A percentile compares a stretch with the other conserved stretches of the same genome.
Evolutionary conservation across 2,888 invertebrate genomes (phyloP).

Genomic region (Tridacna gigas): DNA sequence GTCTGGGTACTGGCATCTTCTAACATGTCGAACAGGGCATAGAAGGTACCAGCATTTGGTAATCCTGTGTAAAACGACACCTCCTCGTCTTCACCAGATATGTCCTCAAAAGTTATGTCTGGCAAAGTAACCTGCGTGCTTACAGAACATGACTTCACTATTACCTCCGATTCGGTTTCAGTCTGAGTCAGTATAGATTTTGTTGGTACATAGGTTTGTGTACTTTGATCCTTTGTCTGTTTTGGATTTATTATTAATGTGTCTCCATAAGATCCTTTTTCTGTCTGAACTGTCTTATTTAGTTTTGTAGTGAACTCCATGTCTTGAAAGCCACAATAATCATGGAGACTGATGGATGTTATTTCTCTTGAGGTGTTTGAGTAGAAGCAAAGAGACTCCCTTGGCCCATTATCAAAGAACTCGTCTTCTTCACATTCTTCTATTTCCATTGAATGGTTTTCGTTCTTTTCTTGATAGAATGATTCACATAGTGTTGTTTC

Average conservation of each 20-base stretch:
- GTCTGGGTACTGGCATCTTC: constrained; percentile 1
- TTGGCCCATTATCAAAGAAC: neutral
- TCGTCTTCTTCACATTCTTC: constrained; percentile 4
- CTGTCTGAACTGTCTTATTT: neutral
- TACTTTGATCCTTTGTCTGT: constrained; percentile 3
- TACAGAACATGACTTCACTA: neutral
- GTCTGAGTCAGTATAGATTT: constrained; percentile 5
- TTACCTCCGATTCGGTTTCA: neutral
- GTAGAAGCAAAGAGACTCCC: neutral
- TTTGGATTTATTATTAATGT: neutral
- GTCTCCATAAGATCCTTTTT: constrained; percentile 1
- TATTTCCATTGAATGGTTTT: constrained; percentile 2
- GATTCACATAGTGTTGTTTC: neutral
- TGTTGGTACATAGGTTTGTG: neutral
- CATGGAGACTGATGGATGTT: neutral
- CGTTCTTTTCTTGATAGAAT: neutral
- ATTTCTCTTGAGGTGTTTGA: neutral
- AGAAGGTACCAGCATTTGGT: constrained; percentile 39
- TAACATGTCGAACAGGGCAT: constrained; percentile 46
- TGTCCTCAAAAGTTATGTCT: constrained; percentile 42
- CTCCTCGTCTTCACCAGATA: constrained; percentile 24
- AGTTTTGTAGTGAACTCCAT: neutral
- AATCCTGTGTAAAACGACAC: constrained; percentile 52
- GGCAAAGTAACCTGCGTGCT: constrained; percentile 36
- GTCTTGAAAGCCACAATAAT: constrained; percentile 1